Conservation (phyloP, 2,888 invertebrate genomes). For the Drosophila parthenogenetica region DNA sequence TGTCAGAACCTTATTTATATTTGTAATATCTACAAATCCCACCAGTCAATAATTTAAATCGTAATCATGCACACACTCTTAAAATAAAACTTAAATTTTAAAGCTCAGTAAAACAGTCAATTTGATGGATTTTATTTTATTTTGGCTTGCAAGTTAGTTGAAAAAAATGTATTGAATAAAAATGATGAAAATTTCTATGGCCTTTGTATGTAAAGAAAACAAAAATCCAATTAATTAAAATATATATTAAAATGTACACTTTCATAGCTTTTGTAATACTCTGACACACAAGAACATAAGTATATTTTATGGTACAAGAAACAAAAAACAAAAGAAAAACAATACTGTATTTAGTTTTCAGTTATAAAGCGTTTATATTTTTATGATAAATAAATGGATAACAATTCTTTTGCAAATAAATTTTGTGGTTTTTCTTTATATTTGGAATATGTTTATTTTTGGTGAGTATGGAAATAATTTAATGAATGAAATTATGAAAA, state of each 20-base stretch:
- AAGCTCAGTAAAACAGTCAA: conserved; percentile 21
- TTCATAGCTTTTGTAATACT: conserved; percentile 63
- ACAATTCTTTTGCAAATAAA: conserved; percentile 61
- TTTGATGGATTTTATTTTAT: conserved; percentile 24
- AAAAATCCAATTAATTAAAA: neutral
- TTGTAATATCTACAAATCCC: conserved; percentile 51
- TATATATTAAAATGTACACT: conserved; percentile 38
- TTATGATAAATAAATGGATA: conserved; percentile 73
- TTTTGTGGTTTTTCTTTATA: neutral
- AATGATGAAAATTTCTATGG: conserved; percentile 49
- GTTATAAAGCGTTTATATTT: conserved; percentile 64
- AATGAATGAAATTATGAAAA: no score
- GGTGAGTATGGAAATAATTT: conserved; percentile 2
- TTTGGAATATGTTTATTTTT: neutral
- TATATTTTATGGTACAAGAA: conserved; percentile 1
- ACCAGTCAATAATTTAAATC: conserved; percentile 55
- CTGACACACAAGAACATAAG: conserved; percentile 35
- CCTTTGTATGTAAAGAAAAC: conserved; percentile 54
- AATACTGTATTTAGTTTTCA: conserved; percentile 31
- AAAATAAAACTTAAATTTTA: neutral
- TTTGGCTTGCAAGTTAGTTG: conserved; percentile 38
- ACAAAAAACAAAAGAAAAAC: conserved; percentile 3
- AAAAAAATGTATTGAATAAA: conserved; percentile 38
- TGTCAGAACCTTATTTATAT: conserved; percentile 16
- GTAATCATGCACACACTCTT: conserved; percentile 2